These are phyloP conservation scores for Tetheella fluctuosa DNA, from an alignment of 2,888 invertebrate species.

Conservation along the genomic window DNA sequence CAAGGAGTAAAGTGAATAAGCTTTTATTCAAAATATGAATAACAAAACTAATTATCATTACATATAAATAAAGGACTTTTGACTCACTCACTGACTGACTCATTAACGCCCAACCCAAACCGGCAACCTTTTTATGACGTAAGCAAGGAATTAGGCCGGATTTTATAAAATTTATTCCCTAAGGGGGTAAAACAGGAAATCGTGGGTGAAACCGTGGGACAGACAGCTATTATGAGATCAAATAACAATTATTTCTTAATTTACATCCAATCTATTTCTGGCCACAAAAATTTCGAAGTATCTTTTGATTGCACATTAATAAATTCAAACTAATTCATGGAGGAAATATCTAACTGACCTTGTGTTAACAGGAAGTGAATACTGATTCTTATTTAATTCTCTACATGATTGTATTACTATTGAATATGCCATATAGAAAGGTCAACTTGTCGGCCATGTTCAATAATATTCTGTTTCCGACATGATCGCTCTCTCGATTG, in stretches of 20 bases:
- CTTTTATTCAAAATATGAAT: slow-evolving; percentile 7
- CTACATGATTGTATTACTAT: slow-evolving; percentile 41
- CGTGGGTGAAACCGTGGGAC: no score
- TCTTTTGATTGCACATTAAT: slow-evolving; percentile 25
- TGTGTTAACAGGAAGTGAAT: slow-evolving; percentile 54
- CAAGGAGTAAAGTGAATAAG: slow-evolving; percentile 18
- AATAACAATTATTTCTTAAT: no score
- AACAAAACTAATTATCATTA: not conserved
- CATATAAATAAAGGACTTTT: no score
- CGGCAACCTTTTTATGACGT: no score
- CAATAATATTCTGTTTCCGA: slow-evolving; percentile 52
- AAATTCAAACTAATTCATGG: slow-evolving; percentile 49
- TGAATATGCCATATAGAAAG: slow-evolving; percentile 56
- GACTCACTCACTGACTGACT: no score
- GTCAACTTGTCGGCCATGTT: slow-evolving; percentile 41
- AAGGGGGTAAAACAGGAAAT: no score
- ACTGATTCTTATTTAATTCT: slow-evolving; percentile 48
- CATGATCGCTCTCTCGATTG: slow-evolving; percentile 30
- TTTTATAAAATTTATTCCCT: no score
- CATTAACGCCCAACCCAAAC: no score
- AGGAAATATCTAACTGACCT: slow-evolving; percentile 55
- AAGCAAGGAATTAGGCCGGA: no score
- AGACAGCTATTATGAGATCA: no score
- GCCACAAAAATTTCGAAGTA: not conserved
- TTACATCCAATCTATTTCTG: not conserved